These are phyloP conservation scores for Oreochromis grahami DNA, from an alignment of 2,797 vertebrate species.

Conservation along the genomic window DNA sequence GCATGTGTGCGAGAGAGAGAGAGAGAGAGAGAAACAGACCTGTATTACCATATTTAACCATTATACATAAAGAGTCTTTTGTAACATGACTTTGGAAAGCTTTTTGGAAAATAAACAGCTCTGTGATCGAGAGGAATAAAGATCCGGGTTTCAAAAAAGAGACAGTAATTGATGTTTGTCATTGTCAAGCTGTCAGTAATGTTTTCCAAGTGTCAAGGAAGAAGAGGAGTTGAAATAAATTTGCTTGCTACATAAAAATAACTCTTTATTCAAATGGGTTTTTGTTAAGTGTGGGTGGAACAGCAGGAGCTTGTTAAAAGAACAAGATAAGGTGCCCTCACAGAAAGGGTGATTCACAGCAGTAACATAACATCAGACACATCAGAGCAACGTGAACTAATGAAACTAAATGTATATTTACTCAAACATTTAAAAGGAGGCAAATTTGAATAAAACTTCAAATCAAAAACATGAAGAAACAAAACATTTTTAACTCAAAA, in stretches of 20 bases:
- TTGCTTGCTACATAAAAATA: not conserved
- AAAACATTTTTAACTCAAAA: not conserved
- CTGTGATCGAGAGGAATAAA: not conserved
- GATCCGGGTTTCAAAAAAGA: not conserved
- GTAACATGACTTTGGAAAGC: not conserved
- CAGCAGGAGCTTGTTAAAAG: not conserved
- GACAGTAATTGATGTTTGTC: not conserved
- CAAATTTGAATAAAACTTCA: not conserved
- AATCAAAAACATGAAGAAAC: not conserved
- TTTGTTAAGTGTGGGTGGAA: not conserved
- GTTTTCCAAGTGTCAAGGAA: not conserved
- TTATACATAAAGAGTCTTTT: not conserved
- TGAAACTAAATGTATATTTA: not conserved
- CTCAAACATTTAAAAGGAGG: not conserved
- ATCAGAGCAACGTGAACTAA: not conserved
- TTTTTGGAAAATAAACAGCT: not conserved
- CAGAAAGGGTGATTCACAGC: not conserved
- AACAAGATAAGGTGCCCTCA: not conserved
- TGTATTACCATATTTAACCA: not conserved
- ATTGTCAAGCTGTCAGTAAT: not conserved
- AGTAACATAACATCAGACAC: not conserved
- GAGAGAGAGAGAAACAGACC: fast-evolving
- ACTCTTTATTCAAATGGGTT: not conserved
- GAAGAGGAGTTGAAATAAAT: not conserved
- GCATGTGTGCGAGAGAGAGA: fast-evolving